These are phyloP conservation scores for Nautilus pompilius DNA, from an alignment of 1,140 invertebrate species.

Conservation along the genomic window DNA sequence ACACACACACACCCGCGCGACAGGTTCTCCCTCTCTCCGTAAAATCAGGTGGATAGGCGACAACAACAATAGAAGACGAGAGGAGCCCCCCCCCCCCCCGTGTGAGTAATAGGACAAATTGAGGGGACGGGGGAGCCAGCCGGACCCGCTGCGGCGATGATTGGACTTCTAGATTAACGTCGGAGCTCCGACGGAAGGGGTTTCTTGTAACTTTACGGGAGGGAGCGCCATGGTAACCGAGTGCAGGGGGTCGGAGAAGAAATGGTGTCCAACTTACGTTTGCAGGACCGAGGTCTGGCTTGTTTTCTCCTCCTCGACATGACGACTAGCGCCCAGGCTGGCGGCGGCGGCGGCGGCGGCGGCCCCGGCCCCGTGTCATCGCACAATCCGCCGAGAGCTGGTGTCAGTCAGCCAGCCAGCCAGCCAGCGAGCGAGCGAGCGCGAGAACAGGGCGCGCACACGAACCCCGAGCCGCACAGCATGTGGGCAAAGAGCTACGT, in stretches of 20 bases:
- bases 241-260: constrained; percentile 1
- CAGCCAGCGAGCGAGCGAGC: not conserved
- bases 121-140: no score
- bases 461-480: constrained; percentile 24
- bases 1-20: no score
- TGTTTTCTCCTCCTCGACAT: constrained; percentile 40
- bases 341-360: constrained; percentile 6
- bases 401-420: not conserved
- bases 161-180: no score
- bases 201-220: no score
- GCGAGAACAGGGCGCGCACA: constrained; percentile 9
- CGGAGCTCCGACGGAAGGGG: no score
- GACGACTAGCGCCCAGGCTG: not conserved
- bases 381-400: constrained; percentile 9
- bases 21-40: no score
- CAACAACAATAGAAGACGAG: no score
- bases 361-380: constrained; percentile 8
- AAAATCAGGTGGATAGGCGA: no score
- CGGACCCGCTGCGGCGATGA: no score
- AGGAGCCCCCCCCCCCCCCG: no score
- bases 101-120: no score
- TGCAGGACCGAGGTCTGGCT: constrained; percentile 33
- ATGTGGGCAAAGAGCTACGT: constrained; percentile 32
- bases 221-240: constrained; percentile 17
- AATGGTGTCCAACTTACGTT: constrained; percentile 26